These are phyloP conservation scores for Xanthorhoe spadicearia DNA, from an alignment of 2,888 invertebrate genomes.

Conservation along the genomic window DNA sequence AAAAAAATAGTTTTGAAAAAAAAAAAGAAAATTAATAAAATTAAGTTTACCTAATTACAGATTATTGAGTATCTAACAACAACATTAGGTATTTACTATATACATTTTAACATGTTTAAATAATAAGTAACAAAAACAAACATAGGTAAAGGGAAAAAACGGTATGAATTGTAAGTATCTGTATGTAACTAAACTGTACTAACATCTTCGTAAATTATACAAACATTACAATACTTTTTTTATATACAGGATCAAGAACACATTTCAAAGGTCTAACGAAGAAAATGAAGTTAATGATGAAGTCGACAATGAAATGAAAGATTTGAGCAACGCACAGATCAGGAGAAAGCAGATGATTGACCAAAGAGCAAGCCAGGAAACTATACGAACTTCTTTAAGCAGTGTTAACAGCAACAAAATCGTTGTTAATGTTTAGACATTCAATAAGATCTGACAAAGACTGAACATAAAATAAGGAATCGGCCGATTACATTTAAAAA, in stretches of 20 bases:
- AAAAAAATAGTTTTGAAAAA: too few species aligned
- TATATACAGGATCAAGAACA: conserved; percentile 63
- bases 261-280: conserved; percentile 47
- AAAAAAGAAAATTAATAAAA: too few species aligned
- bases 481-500: neutral
- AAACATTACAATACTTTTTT: conserved; percentile 6
- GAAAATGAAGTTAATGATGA: conserved; percentile 45
- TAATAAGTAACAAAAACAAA: neutral
- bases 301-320: conserved; percentile 44
- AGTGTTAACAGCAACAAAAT: conserved; percentile 47
- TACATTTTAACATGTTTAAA: too few species aligned
- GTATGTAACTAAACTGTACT: neutral
- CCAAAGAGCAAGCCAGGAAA: conserved; percentile 62
- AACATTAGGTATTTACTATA: neutral
- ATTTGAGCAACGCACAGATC: conserved; percentile 43
- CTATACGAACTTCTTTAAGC: conserved; percentile 55
- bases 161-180: neutral
- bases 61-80: too few species aligned
- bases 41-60: too few species aligned
- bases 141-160: neutral
- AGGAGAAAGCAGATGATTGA: conserved; percentile 49
- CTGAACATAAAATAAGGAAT: conserved; percentile 4
- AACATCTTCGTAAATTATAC: neutral
- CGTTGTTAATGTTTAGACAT: neutral
- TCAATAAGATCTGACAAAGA: conserved; percentile 7